Evolutionary conservation across 35 echinoderm and acorn worm species (phyloP).

Genomic region (Hemicentrotus pulcherrimus): DNA sequence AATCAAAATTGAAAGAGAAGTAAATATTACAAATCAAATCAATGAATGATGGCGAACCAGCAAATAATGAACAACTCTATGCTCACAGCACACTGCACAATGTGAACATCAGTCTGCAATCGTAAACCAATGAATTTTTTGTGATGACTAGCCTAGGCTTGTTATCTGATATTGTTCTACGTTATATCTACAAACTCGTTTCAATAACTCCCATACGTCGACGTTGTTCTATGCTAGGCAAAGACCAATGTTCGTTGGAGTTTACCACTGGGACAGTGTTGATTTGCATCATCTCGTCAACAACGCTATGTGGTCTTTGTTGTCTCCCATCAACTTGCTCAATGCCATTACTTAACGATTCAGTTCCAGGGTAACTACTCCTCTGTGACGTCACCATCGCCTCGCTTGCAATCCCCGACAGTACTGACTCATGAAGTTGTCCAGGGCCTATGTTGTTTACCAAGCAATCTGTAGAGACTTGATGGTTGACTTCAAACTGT

Average conservation of each 20-base stretch:
- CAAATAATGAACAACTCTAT: background rate
- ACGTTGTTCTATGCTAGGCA: background rate
- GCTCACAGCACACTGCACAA: background rate
- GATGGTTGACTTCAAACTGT: background rate
- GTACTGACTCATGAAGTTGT: background rate
- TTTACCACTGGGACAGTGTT: background rate
- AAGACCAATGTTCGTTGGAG: background rate
- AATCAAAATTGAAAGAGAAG: background rate
- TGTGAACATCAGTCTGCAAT: background rate
- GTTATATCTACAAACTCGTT: conserved; percentile 1
- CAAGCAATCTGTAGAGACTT: background rate
- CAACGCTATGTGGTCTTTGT: background rate
- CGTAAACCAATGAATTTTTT: background rate
- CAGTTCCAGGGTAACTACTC: background rate
- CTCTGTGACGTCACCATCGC: background rate
- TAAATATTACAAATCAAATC: background rate
- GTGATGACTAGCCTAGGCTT: background rate
- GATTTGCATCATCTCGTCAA: conserved; percentile 13
- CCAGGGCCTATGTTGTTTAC: background rate
- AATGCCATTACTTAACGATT: background rate
- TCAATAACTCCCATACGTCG: conserved; percentile 35
- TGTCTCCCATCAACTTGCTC: background rate
- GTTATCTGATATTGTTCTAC: background rate
- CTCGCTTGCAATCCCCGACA: background rate
- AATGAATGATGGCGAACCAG: no score